Base-by-base conservation (phyloP, 1,140 invertebrate species). In the Penaeus chinensis region DNA sequence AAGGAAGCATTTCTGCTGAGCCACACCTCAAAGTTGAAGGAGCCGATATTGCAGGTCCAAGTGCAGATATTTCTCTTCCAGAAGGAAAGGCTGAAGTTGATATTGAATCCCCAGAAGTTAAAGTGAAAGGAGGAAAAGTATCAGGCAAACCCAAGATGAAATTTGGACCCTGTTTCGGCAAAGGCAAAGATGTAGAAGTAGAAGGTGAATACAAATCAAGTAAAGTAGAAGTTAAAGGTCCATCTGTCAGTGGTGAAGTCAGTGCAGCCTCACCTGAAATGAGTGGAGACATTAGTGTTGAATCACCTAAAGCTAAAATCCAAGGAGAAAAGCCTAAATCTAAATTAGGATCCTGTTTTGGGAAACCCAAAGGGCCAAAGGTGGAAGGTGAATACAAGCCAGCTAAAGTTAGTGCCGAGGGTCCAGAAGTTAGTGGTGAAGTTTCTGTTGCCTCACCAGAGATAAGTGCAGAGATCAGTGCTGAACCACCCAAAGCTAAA, bases 111-210 rank as follows among this genome's bases (percentile, higher is more conserved):
- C 85, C 85, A 22, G 80, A 87, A 13, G 66, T 82, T 16, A 76
- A 81, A n/a, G 79, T 87, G 13, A 82, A 82, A 60, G 69, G 27
- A 32, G 61, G 61, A 37, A 82, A 82, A 65, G 62, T 37, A 42
- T 42, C 20, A 22, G 76, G 32, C 24, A 85, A 85, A 66, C 85
- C 85, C 54, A 87, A 87, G 82, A 66, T 66, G 42, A 87, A 87
- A 82, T 61, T 87, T n/a, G 85, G 85, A 65, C 82, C 85, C 0
- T 87, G 85, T 65, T 87, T 87, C 42, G 85, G 85, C 42, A 82
- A 87, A 65, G 79, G 79, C 3, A 87, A 87, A 61, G 42, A 20
- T 11, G 66, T 71, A 13, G 82, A 87, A 27, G 66, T 87, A n/a
- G 69, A 87, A 65, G 85, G 85, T 22, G 80, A 87, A 77, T 82